These are phyloP conservation scores for Drosophila parabipectinata DNA, from an alignment of 1,140 invertebrate species.

Conservation along the genomic window DNA sequence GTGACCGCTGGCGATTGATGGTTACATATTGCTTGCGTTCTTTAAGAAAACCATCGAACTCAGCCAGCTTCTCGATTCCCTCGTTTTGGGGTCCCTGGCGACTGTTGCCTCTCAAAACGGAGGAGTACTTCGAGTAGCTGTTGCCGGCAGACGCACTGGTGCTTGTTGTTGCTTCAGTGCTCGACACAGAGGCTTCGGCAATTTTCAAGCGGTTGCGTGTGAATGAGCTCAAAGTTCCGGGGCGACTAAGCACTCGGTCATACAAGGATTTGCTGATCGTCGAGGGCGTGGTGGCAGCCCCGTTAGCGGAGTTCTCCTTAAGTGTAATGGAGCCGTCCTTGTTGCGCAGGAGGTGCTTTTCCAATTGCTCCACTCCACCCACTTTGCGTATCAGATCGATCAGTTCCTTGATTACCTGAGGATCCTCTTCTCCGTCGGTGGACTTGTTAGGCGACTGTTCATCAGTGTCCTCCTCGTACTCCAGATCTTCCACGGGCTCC, in stretches of 20 bases:
- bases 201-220: constrained; percentile 58
- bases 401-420: constrained; percentile 92
- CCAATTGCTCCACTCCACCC: constrained; percentile 91
- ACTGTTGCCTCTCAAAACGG: constrained; percentile 85
- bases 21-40: constrained; percentile 85
- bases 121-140: constrained; percentile 77
- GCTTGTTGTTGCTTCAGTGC: constrained; percentile 18
- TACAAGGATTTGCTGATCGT: constrained; percentile 89
- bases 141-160: neutral
- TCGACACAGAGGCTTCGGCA: constrained; percentile 10
- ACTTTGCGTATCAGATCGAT: constrained; percentile 94
- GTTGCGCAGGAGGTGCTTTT: constrained; percentile 89
- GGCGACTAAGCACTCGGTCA: constrained; percentile 87
- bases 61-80: constrained; percentile 86
- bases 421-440: constrained; percentile 89
- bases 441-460: constrained; percentile 78
- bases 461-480: constrained; percentile 88
- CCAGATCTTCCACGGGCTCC: constrained; percentile 86
- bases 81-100: constrained; percentile 89
- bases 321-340: constrained; percentile 82
- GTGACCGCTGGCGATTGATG: constrained; percentile 84
- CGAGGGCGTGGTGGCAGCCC: constrained; percentile 83
- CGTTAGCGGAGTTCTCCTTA: constrained; percentile 56
- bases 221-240: constrained; percentile 67
- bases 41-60: constrained; percentile 85